phyloP scores from a whole-genome alignment of 2,888 invertebrate species.

The Parnassius smintheus region DNA sequence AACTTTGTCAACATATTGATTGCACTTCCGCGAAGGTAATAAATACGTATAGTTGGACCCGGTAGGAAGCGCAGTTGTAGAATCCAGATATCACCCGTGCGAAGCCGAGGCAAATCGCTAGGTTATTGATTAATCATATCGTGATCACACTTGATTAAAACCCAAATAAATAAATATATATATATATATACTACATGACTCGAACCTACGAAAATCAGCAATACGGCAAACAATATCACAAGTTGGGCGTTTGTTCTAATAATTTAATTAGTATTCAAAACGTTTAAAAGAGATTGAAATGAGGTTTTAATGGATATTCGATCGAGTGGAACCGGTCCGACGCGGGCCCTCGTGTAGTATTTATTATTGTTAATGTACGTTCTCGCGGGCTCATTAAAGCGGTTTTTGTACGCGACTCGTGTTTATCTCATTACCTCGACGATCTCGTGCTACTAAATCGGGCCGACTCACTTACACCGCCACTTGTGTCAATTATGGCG shows the following conservation, averaged over 20 bases:
- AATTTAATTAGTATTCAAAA: constrained; percentile 57
- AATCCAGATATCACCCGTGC: too few species aligned
- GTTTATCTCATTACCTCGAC: constrained; percentile 61
- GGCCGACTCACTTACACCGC: constrained; percentile 51
- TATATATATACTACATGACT: too few species aligned
- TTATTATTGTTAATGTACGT: constrained; percentile 48
- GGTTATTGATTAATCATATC: too few species aligned
- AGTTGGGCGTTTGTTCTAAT: constrained; percentile 48
- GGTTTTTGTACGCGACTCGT: constrained; percentile 61
- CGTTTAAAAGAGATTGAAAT: constrained; percentile 56
- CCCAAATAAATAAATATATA: too few species aligned
- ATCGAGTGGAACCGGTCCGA: constrained; percentile 53
- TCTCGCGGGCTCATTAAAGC: constrained; percentile 62
- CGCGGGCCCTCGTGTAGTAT: constrained; percentile 54
- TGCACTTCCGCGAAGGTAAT: too few species aligned
- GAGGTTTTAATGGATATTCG: constrained; percentile 50
- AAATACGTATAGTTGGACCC: too few species aligned
- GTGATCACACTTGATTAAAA: too few species aligned
- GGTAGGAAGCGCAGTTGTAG: too few species aligned
- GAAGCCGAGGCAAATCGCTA: too few species aligned
- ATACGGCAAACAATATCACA: constrained; percentile 35
- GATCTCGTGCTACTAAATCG: constrained; percentile 50
- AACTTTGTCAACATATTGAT: too few species aligned
- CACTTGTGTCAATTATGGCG: constrained; percentile 47
- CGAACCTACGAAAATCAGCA: constrained; percentile 26